Evolutionary conservation across 1,140 invertebrate genomes (phyloP), one percentile per base, ranked within the genome.

Genomic region (Euura saliciscinereae): DNA sequence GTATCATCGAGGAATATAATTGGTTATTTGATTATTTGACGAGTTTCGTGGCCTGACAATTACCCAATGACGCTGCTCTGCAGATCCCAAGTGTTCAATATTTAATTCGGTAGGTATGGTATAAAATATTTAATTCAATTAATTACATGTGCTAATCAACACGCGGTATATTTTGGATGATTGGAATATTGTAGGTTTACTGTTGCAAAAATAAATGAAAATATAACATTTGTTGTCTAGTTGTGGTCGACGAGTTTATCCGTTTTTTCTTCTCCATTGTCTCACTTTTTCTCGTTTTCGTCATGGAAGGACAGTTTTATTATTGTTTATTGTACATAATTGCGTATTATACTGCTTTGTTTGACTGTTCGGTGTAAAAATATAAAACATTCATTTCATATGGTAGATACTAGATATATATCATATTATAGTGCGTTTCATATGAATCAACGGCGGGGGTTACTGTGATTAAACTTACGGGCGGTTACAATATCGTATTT

Each of bases 351-450:
- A 82, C 77, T 79, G 78, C 28, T 28, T 28, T 76, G 72, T 80
- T 71, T 78, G 72, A 74, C 74, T 77, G 77, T 83, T 81, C 79
- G 78, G 83, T 85, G 83, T 84, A 85, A 85, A 85, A 85, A 85
- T 85, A 84, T 83, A 85, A 85, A 85, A 79, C 82, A 84, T 85
- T 85, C 28, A 28, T 28, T 85, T 77, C 76, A 83, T 85, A 59
- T 59, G 10, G 4, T 85, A 83, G 78, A 84, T 78, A 83, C 78
- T 73, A 71, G 43, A 51, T 72, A 67, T 70, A 45, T 76, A 51
- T 70, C 64, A 70, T 73, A 74, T 28, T 78, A 75, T 80, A 77
- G 78, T 79, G 77, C 77, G 77, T 75, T 75, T 75, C 46, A 13
- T 74, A 73, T 76, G 73, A 74, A 73, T 72, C 73, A 43, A 42